Percentiles rank a stretch among this genome's conserved stretches.
phyloP scores from a whole-genome alignment of 2,797 vertebrate genomes.

The Falco peregrinus region DNA sequence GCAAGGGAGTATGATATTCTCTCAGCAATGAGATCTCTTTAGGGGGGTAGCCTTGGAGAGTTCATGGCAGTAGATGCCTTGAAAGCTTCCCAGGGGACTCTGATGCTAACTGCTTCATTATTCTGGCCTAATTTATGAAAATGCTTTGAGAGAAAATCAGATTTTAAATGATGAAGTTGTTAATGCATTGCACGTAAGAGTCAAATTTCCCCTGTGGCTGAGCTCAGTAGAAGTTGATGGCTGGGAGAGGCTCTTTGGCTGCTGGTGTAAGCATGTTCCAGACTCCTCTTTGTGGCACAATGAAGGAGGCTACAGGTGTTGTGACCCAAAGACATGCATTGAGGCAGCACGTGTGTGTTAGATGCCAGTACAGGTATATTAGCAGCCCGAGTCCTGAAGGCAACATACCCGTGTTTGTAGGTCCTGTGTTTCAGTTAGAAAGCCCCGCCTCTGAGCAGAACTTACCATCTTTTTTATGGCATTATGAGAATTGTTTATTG shows the following conservation, averaged over 20 bases:
- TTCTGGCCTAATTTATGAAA: constrained; percentile 21
- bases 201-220: not conserved
- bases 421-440: not conserved
- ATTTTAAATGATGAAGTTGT: not conserved
- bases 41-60: not conserved
- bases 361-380: not conserved
- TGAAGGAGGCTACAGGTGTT: not conserved
- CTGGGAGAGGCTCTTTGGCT: not conserved
- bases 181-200: not conserved
- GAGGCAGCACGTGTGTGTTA: not conserved
- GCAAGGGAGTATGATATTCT: not conserved
- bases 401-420: not conserved
- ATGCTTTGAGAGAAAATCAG: not conserved
- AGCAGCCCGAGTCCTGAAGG: not conserved
- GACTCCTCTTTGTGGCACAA: not conserved
- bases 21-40: not conserved
- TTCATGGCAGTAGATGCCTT: not conserved
- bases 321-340: not conserved
- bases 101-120: not conserved
- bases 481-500: not conserved
- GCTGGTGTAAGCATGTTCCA: not conserved
- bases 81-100: not conserved
- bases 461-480: not conserved
- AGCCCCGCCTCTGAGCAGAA: not conserved
- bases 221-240: not conserved